phyloP scores from a whole-genome alignment of 2,888 invertebrate species.

The Tuberolachnus salignus region DNA sequence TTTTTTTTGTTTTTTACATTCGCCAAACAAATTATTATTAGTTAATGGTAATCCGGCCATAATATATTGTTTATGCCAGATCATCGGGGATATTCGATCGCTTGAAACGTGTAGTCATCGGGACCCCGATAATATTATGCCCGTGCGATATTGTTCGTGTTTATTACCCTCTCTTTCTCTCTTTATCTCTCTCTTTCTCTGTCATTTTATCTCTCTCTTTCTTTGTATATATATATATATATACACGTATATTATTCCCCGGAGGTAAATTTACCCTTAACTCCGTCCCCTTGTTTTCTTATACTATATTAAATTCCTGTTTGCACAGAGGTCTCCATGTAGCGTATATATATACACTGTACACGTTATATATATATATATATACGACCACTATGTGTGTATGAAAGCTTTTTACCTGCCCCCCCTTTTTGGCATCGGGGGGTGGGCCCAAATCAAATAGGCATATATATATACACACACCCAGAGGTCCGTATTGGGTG shows the following conservation, averaged over 20 bases:
- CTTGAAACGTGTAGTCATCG: background rate
- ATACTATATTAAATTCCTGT: constrained; percentile 57
- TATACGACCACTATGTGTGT: constrained; percentile 5
- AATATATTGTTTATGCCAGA: constrained; percentile 23
- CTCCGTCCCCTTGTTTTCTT: constrained; percentile 56
- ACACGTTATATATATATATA: background rate
- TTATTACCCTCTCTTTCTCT: constrained; percentile 24
- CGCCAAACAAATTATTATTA: background rate
- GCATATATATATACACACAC: background rate
- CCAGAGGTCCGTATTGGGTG: too few relatives aligned
- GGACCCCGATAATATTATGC: constrained; percentile 29
- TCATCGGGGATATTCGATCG: background rate
- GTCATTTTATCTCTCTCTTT: too few relatives aligned
- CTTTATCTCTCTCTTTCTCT: too few relatives aligned
- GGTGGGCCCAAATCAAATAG: constrained; percentile 37
- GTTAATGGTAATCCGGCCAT: background rate
- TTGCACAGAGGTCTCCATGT: constrained; percentile 49
- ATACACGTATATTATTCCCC: constrained; percentile 21
- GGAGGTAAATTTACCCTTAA: constrained; percentile 56
- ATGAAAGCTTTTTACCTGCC: constrained; percentile 56
- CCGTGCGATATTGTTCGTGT: constrained; percentile 47
- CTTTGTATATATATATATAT: too few relatives aligned
- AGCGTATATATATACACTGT: background rate
- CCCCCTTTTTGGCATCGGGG: constrained; percentile 45
- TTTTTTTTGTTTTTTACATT: too few relatives aligned